Evolutionary conservation across 2,113 vertebrate genomes (phyloP).

Genomic region (Acanthochromis polyacanthus): DNA sequence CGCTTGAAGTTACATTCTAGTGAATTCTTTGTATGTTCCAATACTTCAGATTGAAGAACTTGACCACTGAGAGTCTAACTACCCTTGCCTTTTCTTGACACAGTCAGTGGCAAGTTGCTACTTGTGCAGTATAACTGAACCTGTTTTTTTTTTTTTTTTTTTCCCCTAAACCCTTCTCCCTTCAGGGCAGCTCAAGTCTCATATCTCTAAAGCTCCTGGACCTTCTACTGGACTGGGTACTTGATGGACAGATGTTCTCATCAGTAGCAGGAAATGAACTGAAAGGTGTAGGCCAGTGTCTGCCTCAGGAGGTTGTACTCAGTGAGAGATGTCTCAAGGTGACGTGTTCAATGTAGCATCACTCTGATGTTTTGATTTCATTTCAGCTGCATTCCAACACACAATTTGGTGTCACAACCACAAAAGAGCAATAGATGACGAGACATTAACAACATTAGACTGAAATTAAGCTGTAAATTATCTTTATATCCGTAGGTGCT

Average conservation of each 20-base stretch:
- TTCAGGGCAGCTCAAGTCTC: constrained; percentile 77
- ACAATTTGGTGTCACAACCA: not conserved
- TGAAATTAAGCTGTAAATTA: not conserved
- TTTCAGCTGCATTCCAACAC: not conserved
- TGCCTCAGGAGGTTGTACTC: constrained; percentile 65
- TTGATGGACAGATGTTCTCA: constrained; percentile 80
- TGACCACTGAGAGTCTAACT: not conserved
- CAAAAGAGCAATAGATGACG: constrained; percentile 5
- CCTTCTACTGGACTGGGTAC: constrained; percentile 90
- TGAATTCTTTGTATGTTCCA: no score
- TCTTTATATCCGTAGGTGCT: constrained; percentile 82
- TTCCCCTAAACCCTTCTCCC: not conserved
- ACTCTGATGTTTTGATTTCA: constrained; percentile 14
- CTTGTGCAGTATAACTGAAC: not conserved
- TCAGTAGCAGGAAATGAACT: constrained; percentile 65
- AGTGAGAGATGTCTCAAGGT: constrained; percentile 91
- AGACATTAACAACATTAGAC: not conserved
- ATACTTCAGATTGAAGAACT: not conserved
- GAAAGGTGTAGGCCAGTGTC: constrained; percentile 53
- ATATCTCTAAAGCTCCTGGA: constrained; percentile 84
- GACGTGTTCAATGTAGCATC: constrained; percentile 9
- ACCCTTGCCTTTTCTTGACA: not conserved
- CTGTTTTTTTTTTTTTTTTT: not conserved
- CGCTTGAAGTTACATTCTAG: no score
- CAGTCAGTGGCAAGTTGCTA: not conserved